Evolutionary conservation across 1,140 invertebrate genomes (phyloP).

Genomic region (Drosophila nigrodunni): DNA sequence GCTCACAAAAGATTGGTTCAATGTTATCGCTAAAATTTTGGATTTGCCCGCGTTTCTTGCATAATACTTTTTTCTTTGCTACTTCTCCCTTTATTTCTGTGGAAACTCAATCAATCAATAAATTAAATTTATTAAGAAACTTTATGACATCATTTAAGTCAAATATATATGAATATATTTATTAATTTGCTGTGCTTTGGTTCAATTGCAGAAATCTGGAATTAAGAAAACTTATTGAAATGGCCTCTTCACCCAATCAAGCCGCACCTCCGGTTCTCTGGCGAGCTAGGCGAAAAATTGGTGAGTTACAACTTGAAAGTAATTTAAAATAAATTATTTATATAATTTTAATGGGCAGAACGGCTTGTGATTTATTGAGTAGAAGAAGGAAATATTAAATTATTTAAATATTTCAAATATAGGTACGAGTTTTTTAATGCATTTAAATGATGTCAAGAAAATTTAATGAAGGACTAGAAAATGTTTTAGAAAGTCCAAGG

Average conservation of each 20-base stretch:
- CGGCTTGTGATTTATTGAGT: too few species aligned
- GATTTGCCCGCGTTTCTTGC: conserved; percentile 26
- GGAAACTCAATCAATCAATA: conserved; percentile 50
- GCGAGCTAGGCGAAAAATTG: conserved; percentile 90
- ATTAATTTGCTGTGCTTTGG: conserved; percentile 2
- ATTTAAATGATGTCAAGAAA: too few species aligned
- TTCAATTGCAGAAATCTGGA: conserved; percentile 54
- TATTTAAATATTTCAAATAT: too few species aligned
- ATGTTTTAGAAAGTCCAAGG: too few species aligned
- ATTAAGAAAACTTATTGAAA: conserved; percentile 85
- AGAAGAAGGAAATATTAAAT: too few species aligned
- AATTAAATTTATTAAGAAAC: conserved; percentile 42
- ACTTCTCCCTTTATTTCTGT: neutral
- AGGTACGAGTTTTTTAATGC: too few species aligned
- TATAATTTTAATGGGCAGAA: too few species aligned
- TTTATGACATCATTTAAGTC: conserved; percentile 12
- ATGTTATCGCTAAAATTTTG: conserved; percentile 43
- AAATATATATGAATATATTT: neutral
- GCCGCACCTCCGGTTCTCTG: conserved; percentile 91
- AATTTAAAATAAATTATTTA: too few species aligned
- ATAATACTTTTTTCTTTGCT: conserved; percentile 6
- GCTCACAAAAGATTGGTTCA: conserved; percentile 37
- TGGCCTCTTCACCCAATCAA: conserved; percentile 89
- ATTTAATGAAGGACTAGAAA: too few species aligned
- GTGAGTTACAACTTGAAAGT: conserved; percentile 85